Evolutionary conservation across 2,888 invertebrate species (phyloP), one percentile per base, ranked within the genome.

Genomic region (Lithophane socia): DNA sequence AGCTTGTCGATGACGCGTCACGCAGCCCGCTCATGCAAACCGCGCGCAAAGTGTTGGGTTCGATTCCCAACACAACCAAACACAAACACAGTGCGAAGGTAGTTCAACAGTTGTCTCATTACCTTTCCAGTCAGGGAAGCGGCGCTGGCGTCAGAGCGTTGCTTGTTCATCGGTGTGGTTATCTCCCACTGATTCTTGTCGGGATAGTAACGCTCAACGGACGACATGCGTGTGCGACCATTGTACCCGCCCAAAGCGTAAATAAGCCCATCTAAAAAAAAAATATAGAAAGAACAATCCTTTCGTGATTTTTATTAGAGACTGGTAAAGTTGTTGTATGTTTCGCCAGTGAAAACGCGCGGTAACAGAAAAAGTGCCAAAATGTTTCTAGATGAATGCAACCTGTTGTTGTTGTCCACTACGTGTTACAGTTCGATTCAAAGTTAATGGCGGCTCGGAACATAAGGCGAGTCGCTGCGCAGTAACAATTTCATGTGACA

Each of bases 211-310:
- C 98, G 97, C 93, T 99, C 98, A 7, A 98, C 98, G 0, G 98
- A 97, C 56, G 97, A 97, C 97, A 98, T 97, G 86, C 98, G 97
- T 13, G 97, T 97, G 63, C 97, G 97, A 18, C 98, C 98, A 92
- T 98, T 98, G 94, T 98, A 98, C 0, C 98, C 98, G 0, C 99
- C 99, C 88, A 98, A 97, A 0, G 98, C 98, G 93, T 98, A 99
- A 79, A 99, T 98, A 87, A 97, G 96, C 69, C 97, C 98, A 91
- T 97, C 97, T 97, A 87, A 47, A 67, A 61, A n/a, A n/a, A 71
- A 18, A 16, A 42, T 47, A 16, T 61, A 37, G 9, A 52, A 37
- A n/a, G 5, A 18, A 56, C 7, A 54, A 68, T 16, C 16, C 54
- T 56, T n/a, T 37, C 37, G 37, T 16, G n/a, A 37, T 37, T 68